Evolutionary conservation across 2,797 vertebrate genomes (phyloP).

Genomic region (Prionace glauca): DNA sequence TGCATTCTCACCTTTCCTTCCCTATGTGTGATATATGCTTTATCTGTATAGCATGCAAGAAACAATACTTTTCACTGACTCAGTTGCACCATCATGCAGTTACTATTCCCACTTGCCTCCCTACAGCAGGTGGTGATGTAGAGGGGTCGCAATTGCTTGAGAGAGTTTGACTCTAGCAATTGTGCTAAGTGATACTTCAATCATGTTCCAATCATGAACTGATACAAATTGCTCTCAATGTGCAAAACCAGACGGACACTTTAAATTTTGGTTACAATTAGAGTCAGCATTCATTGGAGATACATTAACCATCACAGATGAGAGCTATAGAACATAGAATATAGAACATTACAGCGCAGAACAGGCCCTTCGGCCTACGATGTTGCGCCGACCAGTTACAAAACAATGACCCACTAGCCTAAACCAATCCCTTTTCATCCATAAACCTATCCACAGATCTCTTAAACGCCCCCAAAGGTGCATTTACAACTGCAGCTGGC

Average conservation of each 20-base stretch:
- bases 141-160: not conserved
- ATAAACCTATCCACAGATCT: too few relatives aligned
- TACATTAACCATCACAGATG: not conserved
- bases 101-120: not conserved
- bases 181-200: not conserved
- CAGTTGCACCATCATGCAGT: not conserved
- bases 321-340: too few relatives aligned
- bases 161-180: not conserved
- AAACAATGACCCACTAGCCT: too few relatives aligned
- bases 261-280: not conserved
- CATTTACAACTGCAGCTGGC: too few relatives aligned
- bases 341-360: too few relatives aligned
- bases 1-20: too few relatives aligned
- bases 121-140: not conserved
- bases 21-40: too few relatives aligned
- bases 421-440: too few relatives aligned
- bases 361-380: too few relatives aligned
- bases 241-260: not conserved
- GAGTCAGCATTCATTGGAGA: not conserved
- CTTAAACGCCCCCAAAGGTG: too few relatives aligned
- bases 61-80: not conserved
- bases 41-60: too few relatives aligned
- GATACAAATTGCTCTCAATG: not conserved
- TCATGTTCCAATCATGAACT: not conserved
- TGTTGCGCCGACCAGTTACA: too few relatives aligned